Conservation (phyloP, 2,113 vertebrate genomes). For the Pachyramphus minor region DNA sequence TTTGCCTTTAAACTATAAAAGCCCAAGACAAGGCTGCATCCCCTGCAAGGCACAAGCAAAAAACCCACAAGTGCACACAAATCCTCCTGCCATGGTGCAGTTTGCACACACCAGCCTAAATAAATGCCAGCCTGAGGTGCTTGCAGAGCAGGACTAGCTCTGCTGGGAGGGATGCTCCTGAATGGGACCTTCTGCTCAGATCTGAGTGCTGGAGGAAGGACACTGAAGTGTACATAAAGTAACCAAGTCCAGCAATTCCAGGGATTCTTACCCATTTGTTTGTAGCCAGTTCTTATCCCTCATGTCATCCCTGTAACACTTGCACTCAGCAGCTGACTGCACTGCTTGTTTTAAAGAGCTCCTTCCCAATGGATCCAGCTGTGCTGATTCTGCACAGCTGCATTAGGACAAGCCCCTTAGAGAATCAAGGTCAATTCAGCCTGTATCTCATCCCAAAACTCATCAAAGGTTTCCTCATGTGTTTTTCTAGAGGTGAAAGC, state of each 20-base stretch:
- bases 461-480: not conserved
- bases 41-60: not conserved
- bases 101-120: not conserved
- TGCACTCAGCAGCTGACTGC: not conserved
- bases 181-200: not conserved
- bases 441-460: not conserved
- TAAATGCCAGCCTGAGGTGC: not conserved
- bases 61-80: not conserved
- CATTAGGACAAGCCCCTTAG: not conserved
- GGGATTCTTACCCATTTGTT: not conserved
- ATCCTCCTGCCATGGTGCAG: not conserved
- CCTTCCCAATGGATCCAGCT: not conserved
- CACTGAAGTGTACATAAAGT: not conserved
- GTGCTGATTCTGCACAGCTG: not conserved
- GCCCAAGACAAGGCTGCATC: not conserved
- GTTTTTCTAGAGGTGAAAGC: not conserved
- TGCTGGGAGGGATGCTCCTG: not conserved
- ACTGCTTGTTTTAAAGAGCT: not conserved
- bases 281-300: not conserved
- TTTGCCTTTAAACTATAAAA: not conserved
- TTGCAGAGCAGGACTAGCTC: not conserved
- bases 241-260: not conserved
- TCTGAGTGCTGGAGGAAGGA: not conserved
- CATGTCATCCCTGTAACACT: not conserved
- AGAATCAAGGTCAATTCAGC: not conserved